These are phyloP conservation scores for Aldabrachelys gigantea DNA, from an alignment of 2,113 vertebrate species.

Conservation along the genomic window DNA sequence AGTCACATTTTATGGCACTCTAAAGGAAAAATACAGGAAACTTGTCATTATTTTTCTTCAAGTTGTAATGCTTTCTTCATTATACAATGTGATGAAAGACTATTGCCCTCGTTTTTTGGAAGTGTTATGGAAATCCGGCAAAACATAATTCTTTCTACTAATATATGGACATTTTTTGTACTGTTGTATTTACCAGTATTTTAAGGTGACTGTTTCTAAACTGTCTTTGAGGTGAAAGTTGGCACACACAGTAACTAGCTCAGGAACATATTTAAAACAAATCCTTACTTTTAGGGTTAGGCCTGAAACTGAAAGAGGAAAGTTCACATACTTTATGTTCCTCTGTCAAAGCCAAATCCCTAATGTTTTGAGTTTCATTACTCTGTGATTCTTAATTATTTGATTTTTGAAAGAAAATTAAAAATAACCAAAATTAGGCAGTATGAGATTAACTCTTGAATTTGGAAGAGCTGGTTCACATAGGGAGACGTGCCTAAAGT, in stretches of 20 bases:
- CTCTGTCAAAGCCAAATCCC: background rate
- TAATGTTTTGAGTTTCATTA: background rate
- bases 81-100: slow-evolving; percentile 55
- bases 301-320: background rate
- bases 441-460: background rate
- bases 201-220: slow-evolving; percentile 32
- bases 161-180: slow-evolving; percentile 14
- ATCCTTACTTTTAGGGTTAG: background rate
- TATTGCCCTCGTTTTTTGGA: slow-evolving; percentile 47
- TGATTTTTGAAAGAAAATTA: background rate
- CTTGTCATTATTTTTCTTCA: slow-evolving; percentile 35
- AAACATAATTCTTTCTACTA: background rate
- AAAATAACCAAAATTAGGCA: slow-evolving; percentile 54
- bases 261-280: background rate
- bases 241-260: background rate
- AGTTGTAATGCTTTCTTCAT: slow-evolving; percentile 56
- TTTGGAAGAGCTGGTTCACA: background rate
- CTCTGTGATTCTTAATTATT: background rate
- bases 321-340: background rate
- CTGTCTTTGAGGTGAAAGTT: slow-evolving; percentile 39
- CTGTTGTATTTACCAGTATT: background rate
- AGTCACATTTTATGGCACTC: slow-evolving; percentile 63
- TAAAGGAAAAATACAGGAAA: slow-evolving; percentile 53
- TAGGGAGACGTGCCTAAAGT: background rate
- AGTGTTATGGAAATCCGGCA: slow-evolving; percentile 46